Base-by-base conservation (phyloP, 53 echinoderm and acorn worm species). In the Stichopus horrens region DNA sequence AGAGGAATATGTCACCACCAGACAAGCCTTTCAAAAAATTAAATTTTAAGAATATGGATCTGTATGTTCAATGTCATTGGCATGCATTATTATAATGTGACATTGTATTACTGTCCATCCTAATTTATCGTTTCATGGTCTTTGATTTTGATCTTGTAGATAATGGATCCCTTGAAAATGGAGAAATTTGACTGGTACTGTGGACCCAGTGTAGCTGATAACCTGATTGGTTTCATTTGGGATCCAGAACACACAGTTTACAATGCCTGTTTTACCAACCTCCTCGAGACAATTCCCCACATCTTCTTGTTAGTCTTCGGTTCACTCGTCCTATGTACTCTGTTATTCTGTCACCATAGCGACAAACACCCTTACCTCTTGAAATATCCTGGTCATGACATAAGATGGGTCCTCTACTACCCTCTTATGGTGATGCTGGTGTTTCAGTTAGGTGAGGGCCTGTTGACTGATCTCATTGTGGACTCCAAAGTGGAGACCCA, bases 241-340 rank as follows among this genome's bases (percentile, higher is more conserved):
- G 88, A 75, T 81, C 86, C 88, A 37, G 89, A 86, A 7, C 88
- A 92, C 81, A 86, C 92, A 37, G 68, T 92, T 37, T 86, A 91
- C 67, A 94, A 96, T 92, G 83, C 88, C 89, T 96, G 96, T 68
- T 92, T 91, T 53, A 86, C 86, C 23, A 93, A 94, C 74, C 90
- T 94, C 54, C 52, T 94, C 66, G 87, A 90, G 86, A 86, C 93
- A 20, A 60, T 92, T 5, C 91, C 94, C 20, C 96, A 96, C 57
- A 53, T 90, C 7, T 74, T 90, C n/a, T 95, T 96, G 89, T 54
- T 92, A 71, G 60, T 91, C 58, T 55, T 95, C 52, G 90, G 92
- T 8, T 53, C 91, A 18, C 58, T 92, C 37, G 89, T 95, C 52
- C 90, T 96, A 0, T 9, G 91, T 16, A 6, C 92, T 21, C 14